These are phyloP conservation scores for Lutjanus argentimaculatus DNA, from an alignment of 2,797 vertebrate genomes.

Conservation along the genomic window DNA sequence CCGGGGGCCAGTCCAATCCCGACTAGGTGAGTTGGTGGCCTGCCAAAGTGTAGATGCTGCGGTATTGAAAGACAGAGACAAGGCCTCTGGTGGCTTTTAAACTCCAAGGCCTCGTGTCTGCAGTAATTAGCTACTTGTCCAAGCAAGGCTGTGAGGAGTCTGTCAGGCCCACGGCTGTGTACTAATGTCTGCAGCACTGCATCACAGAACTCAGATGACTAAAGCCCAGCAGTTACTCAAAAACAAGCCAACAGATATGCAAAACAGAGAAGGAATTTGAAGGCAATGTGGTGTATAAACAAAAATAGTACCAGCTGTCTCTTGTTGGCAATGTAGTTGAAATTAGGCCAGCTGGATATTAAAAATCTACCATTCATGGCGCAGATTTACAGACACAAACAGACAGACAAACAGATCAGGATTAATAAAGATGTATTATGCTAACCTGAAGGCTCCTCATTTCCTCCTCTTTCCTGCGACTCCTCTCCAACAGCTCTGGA, in stretches of 20 bases:
- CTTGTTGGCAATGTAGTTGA: constrained; percentile 5
- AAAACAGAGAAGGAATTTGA: constrained; percentile 15
- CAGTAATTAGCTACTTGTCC: constrained; percentile 80
- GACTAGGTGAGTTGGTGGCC: constrained; percentile 68
- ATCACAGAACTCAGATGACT: constrained; percentile 36
- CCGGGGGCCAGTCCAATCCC: constrained; percentile 45
- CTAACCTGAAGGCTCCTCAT: constrained; percentile 92
- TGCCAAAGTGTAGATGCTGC: constrained; percentile 64
- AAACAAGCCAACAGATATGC: constrained; percentile 32
- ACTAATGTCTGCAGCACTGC: constrained; percentile 53
- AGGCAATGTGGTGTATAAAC: constrained; percentile 25
- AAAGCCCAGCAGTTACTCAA: constrained; percentile 30
- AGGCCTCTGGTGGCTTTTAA: constrained; percentile 74
- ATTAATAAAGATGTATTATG: constrained; percentile 34
- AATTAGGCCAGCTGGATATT: constrained; percentile 35
- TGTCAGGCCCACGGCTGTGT: constrained; percentile 60
- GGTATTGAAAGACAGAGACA: constrained; percentile 59
- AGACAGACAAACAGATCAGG: constrained; percentile 9
- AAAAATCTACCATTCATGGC: constrained; percentile 1
- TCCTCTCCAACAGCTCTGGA: constrained; percentile 91
- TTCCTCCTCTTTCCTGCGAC: constrained; percentile 91
- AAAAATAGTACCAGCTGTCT: constrained; percentile 39
- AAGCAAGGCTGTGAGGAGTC: constrained; percentile 61
- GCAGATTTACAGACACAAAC: constrained; percentile 18
- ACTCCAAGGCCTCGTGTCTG: constrained; percentile 70